Base-by-base conservation (phyloP, 2,888 invertebrate genomes). In the Phortica magna region DNA sequence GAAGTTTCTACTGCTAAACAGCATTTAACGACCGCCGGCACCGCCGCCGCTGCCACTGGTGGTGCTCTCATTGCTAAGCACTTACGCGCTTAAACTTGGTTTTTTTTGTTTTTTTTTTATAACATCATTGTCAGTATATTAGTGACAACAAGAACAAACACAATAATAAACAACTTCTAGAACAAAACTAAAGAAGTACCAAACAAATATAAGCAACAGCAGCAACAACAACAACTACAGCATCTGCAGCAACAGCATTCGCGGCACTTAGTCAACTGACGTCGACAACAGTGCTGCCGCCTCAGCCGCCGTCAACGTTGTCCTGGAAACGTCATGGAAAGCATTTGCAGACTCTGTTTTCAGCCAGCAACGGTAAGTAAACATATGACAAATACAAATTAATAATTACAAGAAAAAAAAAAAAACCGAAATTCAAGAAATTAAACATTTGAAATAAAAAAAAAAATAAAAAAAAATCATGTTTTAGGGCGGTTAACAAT, bases 261-360 rank as follows among this genome's bases (percentile, higher is more conserved):
- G 74, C 48, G 55, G 53, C 41, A 64, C 17, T 61, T 59, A 9
- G 19, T 17, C 9, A 59, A 2, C 59, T 17, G 73, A 74, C 74
- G 74, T 19, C 48, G 12, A 70, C n/a, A 55, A 55, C 14, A 12
- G 48, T n/a, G 43, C 43, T 43, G 17, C 19, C 42, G 43, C 55
- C 53, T 17, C 75, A 41, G 68, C 67, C 53, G 22, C 65, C 17
- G 53, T 48, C 48, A 19, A n/a, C 41, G 65, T 19, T 80, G 82
- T 78, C 76, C 80, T 80, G 82, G 82, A 81, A 81, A 80, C 83
- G 87, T 83, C 87, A 92, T 92, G 91, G 91, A 92, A 89, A 91
- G 90, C 85, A 91, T 92, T 84, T 92, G 91, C 88, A 91, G 92
- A 88, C 89, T 92, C 82, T 92, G 91, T 83, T 92, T 92, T 84